Base-by-base conservation (phyloP, 2,797 vertebrate species). In the Odontamblyopus rebecca region DNA sequence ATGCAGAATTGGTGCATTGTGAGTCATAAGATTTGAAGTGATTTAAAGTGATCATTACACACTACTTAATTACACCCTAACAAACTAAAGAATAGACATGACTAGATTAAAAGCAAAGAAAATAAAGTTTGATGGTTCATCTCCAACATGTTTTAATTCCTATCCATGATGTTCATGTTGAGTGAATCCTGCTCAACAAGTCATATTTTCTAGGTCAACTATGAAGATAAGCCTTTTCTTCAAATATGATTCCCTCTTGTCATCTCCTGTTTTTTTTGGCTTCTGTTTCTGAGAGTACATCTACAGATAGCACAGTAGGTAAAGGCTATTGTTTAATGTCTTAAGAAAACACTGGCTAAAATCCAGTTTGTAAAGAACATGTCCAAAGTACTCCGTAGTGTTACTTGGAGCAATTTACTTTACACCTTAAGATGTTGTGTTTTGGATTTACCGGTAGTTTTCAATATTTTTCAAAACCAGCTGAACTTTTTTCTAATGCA, bases 151-250 rank as follows among this genome's bases (percentile, higher is more conserved):
- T 38, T 32, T 29, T 18, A 60, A 48, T 67, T 67, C 12, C 16
- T 67, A 5, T 67, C 7, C 12, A 18, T 6, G 15, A 27, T 48
- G 19, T 1, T 29, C 27, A 30, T 4, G 5, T 32, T 29, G 54
- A 67, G 26, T 48, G 6, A 27, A 48, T 41, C 18, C 48, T 38
- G 62, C 26, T 48, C 50, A 79, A 53, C 51, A 5, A 12, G 30
- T 63, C 27, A 27, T 44, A 8, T 19, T 73, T 11, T 0, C 35
- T 83, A 57, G 80, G 75, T 84, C 80, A 88, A 7, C 32, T 35
- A 57, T 29, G 59, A 41, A 67, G 35, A 38, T 56, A 60, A 32
- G 66, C 66, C 27, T 72, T 79, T 89, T 87, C 80, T 85, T 84
- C 2, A 48, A 59, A 35, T 0, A 8, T 77, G 75, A 59, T 65